Evolutionary conservation across 1,140 invertebrate genomes (phyloP).

Genomic region (Pteromalus puparum): DNA sequence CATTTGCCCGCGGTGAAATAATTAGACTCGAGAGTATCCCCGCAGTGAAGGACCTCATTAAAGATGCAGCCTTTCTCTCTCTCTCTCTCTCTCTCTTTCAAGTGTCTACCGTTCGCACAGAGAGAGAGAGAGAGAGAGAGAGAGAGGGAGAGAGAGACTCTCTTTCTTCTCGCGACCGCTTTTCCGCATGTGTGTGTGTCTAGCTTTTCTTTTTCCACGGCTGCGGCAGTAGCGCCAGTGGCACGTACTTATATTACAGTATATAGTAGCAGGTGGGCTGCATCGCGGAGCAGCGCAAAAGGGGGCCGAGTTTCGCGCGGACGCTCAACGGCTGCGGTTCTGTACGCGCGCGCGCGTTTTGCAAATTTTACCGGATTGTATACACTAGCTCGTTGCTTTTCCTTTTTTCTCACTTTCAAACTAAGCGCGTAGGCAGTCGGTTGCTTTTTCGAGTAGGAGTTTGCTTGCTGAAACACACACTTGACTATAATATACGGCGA

Average conservation of each 20-base stretch:
- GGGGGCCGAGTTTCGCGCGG: conserved; percentile 47
- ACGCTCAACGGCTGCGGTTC: conserved; percentile 24
- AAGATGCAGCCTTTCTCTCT: conserved; percentile 42
- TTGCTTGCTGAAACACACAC: background rate
- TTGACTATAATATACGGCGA: background rate
- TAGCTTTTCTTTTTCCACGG: conserved; percentile 25
- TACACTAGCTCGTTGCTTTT: background rate
- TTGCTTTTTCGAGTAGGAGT: too few species aligned
- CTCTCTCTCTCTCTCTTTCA: background rate
- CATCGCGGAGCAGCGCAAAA: background rate
- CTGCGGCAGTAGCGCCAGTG: conserved; percentile 15
- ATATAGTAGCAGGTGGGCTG: background rate
- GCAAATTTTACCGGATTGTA: background rate
- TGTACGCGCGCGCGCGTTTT: background rate
- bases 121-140: conserved; percentile 13
- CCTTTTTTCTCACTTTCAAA: background rate
- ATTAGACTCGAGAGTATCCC: conserved; percentile 56
- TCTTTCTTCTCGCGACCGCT: background rate
- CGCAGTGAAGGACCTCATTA: conserved; percentile 65
- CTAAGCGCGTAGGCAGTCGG: too few species aligned
- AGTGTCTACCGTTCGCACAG: conserved; percentile 17
- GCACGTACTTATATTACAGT: background rate
- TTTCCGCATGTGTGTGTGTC: background rate
- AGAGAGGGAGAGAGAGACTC: background rate
- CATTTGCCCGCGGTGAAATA: conserved; percentile 53